Evolutionary conservation across 2,113 vertebrate genomes (phyloP), one percentile per base, ranked within the genome.

Genomic region (Paramormyrops kingsleyae): DNA sequence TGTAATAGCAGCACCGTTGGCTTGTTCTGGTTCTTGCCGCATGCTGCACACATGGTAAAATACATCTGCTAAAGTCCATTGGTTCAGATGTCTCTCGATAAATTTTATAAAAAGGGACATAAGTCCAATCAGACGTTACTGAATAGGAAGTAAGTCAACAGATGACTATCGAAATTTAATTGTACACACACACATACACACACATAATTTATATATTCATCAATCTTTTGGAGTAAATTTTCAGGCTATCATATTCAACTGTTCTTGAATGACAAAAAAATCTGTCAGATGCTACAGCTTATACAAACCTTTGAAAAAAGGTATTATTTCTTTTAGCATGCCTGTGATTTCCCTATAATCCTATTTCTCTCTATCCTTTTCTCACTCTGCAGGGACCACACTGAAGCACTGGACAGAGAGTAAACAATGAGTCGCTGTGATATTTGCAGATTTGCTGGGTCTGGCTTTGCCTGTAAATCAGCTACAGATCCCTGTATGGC

Each of bases 331-430:
- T 91, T 91, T 93, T 92, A 92, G 84, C 77, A 86, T 87, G 90
- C 91, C 89, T 92, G 90, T 90, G 91, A 93, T 92, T 92, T 93
- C 62, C 50, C 88, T 27, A 88, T 93, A 93, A 92, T 93, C 92
- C 91, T 89, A 84, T 92, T 92, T 89, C 85, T 87, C 89, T 87
- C 53, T 66, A 83, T 91, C 88, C 87, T 70, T 56, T 70, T 70
- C n/a, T 90, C 87, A 86, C 90, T 89, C 85, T 86, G 66, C 88
- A 87, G 90, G 89, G 88, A 88, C 90, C 42, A 49, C 74, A 83
- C 50, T 89, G 59, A 88, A 92, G 90, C 46, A 83, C 90, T 90
- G 89, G 88, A 92, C 83, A 49, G 59, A 21, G 27, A 52, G 56
- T 24, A 62, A 90, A 91, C 85, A 88, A 80, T 80, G 88, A 89